These are phyloP conservation scores for Gymnothorax javanicus DNA, from an alignment of 2,797 vertebrate genomes.

Conservation along the genomic window DNA sequence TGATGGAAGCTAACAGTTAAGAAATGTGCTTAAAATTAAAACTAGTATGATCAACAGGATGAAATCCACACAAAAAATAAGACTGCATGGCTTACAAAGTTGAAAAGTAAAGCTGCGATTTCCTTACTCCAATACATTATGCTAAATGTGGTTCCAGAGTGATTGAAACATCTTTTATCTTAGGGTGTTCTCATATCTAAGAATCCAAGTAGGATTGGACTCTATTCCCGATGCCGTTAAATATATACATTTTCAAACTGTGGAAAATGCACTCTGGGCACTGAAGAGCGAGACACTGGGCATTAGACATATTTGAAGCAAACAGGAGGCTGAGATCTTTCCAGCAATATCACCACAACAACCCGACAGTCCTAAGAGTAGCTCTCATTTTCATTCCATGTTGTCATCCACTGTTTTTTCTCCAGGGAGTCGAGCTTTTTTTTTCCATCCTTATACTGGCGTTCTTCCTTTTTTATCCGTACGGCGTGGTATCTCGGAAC, in stretches of 20 bases:
- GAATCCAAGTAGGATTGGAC: constrained; percentile 4
- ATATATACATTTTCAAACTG: constrained; percentile 54
- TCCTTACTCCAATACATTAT: not conserved
- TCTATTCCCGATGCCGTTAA: constrained; percentile 34
- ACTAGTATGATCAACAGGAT: not conserved
- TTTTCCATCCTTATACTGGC: constrained; percentile 72
- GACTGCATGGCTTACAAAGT: not conserved
- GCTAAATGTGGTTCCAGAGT: not conserved
- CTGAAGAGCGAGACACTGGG: not conserved
- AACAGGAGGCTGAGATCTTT: not conserved
- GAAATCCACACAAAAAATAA: not conserved
- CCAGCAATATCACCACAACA: not conserved
- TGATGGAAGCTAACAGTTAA: not conserved
- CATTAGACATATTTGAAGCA: constrained; percentile 6
- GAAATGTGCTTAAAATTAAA: constrained; percentile 9
- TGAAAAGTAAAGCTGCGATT: constrained; percentile 1
- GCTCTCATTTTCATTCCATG: constrained; percentile 87
- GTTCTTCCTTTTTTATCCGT: constrained; percentile 86
- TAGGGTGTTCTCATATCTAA: constrained; percentile 11
- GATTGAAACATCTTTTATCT: not conserved
- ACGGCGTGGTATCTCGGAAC: constrained; percentile 91
- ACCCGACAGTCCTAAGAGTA: constrained; percentile 75
- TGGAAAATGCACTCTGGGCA: constrained; percentile 39
- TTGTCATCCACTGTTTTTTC: constrained; percentile 92
- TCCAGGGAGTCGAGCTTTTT: constrained; percentile 69